Evolutionary conservation across 2,113 vertebrate species (phyloP).

Genomic region (Ia io): DNA sequence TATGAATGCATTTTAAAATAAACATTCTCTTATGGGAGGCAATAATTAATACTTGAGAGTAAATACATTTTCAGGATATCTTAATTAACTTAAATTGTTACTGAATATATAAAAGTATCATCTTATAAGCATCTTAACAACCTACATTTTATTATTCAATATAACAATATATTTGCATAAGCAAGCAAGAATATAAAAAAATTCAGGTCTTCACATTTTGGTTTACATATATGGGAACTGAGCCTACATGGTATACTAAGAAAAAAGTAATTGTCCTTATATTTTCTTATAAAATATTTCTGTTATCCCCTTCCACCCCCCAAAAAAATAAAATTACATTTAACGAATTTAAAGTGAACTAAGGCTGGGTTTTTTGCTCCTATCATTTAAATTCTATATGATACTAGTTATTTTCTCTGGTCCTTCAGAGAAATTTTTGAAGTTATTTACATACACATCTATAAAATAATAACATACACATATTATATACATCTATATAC

Average conservation of each 20-base stretch:
- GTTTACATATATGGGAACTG: neutral
- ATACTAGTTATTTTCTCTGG: neutral
- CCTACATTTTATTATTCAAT: neutral
- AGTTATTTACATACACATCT: neutral
- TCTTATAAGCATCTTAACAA: neutral
- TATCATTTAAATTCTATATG: neutral
- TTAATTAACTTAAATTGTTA: neutral
- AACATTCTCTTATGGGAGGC: neutral
- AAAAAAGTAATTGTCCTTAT: neutral
- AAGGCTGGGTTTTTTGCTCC: accelerated
- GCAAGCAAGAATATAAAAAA: neutral
- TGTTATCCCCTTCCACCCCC: neutral
- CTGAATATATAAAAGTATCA: neutral
- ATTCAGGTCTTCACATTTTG: neutral
- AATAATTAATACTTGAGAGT: neutral
- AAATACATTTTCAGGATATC: neutral
- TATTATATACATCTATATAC: neutral
- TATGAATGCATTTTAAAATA: neutral
- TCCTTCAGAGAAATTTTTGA: neutral
- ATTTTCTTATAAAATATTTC: neutral
- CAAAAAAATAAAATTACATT: neutral
- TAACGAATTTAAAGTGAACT: neutral
- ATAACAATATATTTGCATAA: neutral
- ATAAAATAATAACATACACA: neutral
- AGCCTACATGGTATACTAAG: neutral